Percentiles rank a stretch among this genome's conserved stretches.
Conservation (phyloP, 2,113 vertebrate genomes). For the Leptosomus discolor region DNA sequence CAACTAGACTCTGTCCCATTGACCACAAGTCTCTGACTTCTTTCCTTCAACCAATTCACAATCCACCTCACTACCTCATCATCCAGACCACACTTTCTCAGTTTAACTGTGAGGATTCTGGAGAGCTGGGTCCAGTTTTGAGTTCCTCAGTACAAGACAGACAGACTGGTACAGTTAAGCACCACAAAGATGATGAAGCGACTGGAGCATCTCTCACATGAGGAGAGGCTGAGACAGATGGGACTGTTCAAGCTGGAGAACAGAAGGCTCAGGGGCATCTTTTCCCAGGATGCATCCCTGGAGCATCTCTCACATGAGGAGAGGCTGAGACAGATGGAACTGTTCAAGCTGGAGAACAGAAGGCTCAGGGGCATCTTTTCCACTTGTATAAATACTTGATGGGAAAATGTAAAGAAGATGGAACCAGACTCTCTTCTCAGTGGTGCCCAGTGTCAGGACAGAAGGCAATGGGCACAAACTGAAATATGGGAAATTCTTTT, state of each 20-base stretch:
- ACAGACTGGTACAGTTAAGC: not conserved
- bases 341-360: not conserved
- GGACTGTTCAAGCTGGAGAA: not conserved
- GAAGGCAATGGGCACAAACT: not conserved
- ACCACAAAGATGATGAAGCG: not conserved
- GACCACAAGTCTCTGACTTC: too few species aligned
- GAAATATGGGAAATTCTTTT: not conserved
- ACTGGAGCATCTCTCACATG: not conserved
- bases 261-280: not conserved
- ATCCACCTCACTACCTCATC: too few species aligned
- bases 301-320: not conserved
- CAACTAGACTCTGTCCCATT: too few species aligned
- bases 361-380: not conserved
- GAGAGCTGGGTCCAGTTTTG: not conserved
- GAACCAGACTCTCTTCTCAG: not conserved
- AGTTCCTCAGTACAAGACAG: not conserved
- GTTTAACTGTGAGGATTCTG: not conserved
- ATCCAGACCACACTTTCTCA: too few species aligned
- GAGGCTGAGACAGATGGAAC: not conserved
- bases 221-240: not conserved
- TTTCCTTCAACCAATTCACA: too few species aligned
- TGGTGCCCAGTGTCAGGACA: not conserved
- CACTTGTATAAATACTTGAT: not conserved
- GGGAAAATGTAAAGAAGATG: not conserved
- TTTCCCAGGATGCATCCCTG: too few species aligned